Percentiles rank a stretch among this genome's conserved stretches.
Conservation (phyloP, 2,113 vertebrate species). For the Pogonocichla stellata region DNA sequence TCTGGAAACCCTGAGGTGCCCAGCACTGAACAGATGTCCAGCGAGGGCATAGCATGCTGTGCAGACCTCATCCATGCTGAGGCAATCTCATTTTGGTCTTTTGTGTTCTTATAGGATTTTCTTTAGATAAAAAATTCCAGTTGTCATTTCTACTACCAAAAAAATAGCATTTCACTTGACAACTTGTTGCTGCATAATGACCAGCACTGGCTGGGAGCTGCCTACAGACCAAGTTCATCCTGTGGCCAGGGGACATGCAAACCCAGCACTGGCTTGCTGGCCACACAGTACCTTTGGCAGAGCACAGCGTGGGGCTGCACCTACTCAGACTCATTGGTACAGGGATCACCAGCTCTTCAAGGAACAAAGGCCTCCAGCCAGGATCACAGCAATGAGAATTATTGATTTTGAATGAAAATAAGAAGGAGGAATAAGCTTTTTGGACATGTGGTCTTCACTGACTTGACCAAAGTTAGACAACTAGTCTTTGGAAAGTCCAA, state of each 20-base stretch:
- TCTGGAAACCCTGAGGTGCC: not conserved
- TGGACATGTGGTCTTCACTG: not conserved
- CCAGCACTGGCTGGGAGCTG: not conserved
- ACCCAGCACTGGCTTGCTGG: not conserved
- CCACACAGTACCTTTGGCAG: rapidly evolving
- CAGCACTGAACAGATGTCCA: not conserved
- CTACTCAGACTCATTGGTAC: rapidly evolving
- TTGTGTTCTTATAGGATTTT: not conserved
- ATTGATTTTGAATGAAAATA: not conserved
- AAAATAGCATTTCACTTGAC: not conserved
- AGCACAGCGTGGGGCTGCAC: rapidly evolving
- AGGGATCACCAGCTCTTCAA: not conserved
- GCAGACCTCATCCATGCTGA: not conserved
- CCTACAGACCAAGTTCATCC: not conserved
- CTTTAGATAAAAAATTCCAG: not conserved
- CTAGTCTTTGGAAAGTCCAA: not conserved
- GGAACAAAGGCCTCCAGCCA: not conserved
- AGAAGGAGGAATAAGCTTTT: not conserved
- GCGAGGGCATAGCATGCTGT: rapidly evolving
- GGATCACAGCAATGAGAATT: not conserved
- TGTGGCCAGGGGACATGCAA: not conserved
- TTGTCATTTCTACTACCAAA: not conserved
- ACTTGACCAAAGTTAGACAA: not conserved
- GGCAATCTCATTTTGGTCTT: not conserved
- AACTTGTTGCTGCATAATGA: not conserved